Evolutionary conservation across 2,797 vertebrate species (phyloP).

Genomic region (Urocyon cinereoargenteus): DNA sequence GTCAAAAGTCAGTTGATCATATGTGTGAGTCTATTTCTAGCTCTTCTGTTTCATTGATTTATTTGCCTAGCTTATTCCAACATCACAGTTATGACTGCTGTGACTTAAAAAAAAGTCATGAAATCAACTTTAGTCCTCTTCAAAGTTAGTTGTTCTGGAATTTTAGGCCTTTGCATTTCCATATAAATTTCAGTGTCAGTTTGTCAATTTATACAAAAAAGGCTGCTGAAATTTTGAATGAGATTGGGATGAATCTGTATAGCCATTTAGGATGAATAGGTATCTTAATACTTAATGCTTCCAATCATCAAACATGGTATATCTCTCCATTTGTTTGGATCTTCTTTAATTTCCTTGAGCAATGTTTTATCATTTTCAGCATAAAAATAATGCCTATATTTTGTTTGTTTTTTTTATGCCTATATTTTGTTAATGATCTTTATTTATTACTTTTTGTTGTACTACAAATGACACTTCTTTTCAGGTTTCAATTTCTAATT

Average conservation of each 20-base stretch:
- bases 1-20: not conserved
- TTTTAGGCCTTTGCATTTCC: not conserved
- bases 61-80: not conserved
- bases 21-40: not conserved
- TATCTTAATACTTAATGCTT: not conserved
- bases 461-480: not conserved
- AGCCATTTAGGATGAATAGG: not conserved
- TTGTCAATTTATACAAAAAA: not conserved
- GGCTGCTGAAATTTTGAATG: not conserved
- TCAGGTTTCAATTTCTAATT: not conserved
- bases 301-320: not conserved
- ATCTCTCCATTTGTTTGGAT: constrained; percentile 11
- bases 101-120: not conserved
- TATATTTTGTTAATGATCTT: not conserved
- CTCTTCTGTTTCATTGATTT: not conserved
- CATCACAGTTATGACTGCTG: not conserved
- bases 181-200: not conserved
- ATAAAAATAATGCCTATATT: not conserved
- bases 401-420: no score
- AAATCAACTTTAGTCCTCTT: not conserved
- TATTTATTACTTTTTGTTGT: constrained; percentile 17
- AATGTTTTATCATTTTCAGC: constrained; percentile 12
- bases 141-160: not conserved
- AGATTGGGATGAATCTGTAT: not conserved
- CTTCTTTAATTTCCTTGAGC: constrained; percentile 25